phyloP scores from a whole-genome alignment of 2,113 vertebrate genomes.

The Phylloscopus trochiloides region DNA sequence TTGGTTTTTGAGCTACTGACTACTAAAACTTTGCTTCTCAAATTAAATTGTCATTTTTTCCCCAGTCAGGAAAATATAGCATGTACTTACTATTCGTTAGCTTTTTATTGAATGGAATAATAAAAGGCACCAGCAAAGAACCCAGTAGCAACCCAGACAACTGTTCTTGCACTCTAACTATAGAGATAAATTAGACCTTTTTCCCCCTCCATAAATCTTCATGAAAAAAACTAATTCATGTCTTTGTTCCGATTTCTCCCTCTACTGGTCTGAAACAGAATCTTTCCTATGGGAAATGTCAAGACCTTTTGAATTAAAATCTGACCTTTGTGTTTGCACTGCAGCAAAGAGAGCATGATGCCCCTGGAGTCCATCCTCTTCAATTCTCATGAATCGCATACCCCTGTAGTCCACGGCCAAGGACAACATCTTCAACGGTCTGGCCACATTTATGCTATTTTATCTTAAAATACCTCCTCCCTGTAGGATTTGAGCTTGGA shows the following conservation, averaged over 20 bases:
- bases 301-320: conserved; percentile 17
- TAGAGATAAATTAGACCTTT: not conserved
- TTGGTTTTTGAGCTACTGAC: not conserved
- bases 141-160: not conserved
- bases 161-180: not conserved
- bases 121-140: not conserved
- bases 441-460: not conserved
- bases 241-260: conserved; percentile 37
- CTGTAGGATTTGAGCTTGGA: not conserved
- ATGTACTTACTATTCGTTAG: not conserved
- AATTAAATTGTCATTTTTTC: not conserved
- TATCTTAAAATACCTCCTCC: not conserved
- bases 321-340: not conserved
- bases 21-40: not conserved
- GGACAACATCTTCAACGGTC: not conserved
- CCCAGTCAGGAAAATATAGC: not conserved
- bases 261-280: conserved; percentile 41
- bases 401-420: not conserved
- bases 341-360: not conserved
- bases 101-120: not conserved
- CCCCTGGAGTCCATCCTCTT: not conserved
- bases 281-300: not conserved
- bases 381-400: not conserved
- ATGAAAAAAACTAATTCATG: not conserved
- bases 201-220: not conserved